Base-by-base conservation (phyloP, 2,113 vertebrate genomes). In the Phoenicopterus ruber region DNA sequence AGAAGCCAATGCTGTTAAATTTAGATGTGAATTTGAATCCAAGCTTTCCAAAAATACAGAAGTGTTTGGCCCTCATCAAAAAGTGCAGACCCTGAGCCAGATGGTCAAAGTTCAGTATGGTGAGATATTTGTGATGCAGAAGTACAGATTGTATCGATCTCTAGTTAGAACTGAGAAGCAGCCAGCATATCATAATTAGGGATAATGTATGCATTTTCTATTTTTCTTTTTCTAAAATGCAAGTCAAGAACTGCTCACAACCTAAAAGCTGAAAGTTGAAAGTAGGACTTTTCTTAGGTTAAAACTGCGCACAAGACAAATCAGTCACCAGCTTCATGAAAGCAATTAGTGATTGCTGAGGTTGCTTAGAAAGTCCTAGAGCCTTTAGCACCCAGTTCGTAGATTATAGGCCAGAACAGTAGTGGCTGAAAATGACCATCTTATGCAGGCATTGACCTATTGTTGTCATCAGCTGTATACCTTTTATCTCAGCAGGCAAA, bases 11-110 rank as follows among this genome's bases (percentile, higher is more conserved):
- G 34, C 70, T 91, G 74, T 71, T 96, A 88, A 90, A 83, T 94
- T 93, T 96, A 96, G 86, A 81, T 31, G 14, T 69, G 66, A 73
- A 76, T 88, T 87, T 67, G 59, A 81, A 59, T 92, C 46, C 67
- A 81, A 31, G 65, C 67, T 92, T 96, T 92, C 50, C 25, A 58
- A 94, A 93, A 92, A 18, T 82, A 88, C 28, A 26, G 36, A 78
- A 70, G 32, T 86, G 32, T 86, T 95, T 84, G 57, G 61, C 49
- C 50, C 65, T 82, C 57, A 34, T 63, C 55, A 91, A 55, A 32
- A 52, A 91, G 50, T 78, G 54, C 63, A 82, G 57, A 83, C 58
- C 72, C 61, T 80, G 82, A 86, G 76, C 71, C 69, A 92, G 72
- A 38, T 76, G 55, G 72, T 66, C 84, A 61, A 11, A 61, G 36